phyloP scores from a whole-genome alignment of 2,888 invertebrate species.

The Aspidapion aeneum region DNA sequence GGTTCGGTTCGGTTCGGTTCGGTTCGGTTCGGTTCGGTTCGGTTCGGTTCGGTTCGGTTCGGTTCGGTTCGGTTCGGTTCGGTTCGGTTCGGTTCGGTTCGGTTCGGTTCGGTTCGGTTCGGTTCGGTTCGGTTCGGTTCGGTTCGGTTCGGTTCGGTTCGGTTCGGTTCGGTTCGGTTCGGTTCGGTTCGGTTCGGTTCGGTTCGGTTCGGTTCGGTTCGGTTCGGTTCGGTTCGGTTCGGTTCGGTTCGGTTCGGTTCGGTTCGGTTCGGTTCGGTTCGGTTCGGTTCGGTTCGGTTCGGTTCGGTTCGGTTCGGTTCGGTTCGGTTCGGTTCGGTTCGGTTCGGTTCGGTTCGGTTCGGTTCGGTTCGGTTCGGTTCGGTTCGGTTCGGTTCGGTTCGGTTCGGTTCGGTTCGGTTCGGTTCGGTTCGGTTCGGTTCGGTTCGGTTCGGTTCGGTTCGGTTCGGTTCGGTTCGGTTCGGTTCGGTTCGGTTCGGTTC shows the following conservation, averaged over 20 bases:
- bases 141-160: constrained; percentile 4
- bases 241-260: constrained; percentile 4
- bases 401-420: background rate
- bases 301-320: constrained; percentile 3
- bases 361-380: background rate
- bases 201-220: constrained; percentile 3
- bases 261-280: constrained; percentile 4
- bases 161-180: constrained; percentile 4
- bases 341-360: constrained; percentile 3
- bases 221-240: constrained; percentile 4
- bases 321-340: constrained; percentile 3
- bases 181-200: constrained; percentile 4
- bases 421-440: background rate
- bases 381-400: background rate
- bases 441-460: background rate
- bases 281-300: constrained; percentile 3
- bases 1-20: constrained; percentile 15
- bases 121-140: constrained; percentile 4
- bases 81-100: constrained; percentile 4
- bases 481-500: background rate
- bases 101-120: constrained; percentile 4
- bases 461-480: background rate
- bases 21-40: constrained; percentile 8
- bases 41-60: constrained; percentile 4
- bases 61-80: constrained; percentile 4